These are phyloP conservation scores for Cryptophagus acutangulus DNA, from an alignment of 2,888 invertebrate genomes.

Conservation along the genomic window DNA sequence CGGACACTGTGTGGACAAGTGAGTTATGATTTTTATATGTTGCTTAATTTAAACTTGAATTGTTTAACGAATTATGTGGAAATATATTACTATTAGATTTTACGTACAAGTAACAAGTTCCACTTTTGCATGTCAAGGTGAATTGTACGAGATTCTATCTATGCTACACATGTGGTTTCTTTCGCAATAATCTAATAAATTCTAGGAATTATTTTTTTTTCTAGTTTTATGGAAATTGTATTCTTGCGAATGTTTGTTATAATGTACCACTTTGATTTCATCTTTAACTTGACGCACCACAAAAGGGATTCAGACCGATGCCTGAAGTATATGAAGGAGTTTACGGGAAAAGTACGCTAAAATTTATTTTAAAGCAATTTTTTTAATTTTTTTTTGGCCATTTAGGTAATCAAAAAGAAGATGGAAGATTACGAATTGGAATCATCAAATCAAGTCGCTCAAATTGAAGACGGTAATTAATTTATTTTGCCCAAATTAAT, in stretches of 20 bases:
- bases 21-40: too few relatives aligned
- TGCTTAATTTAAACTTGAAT: too few relatives aligned
- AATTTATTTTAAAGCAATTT: background rate
- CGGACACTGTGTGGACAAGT: conserved; percentile 30
- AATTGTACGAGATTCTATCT: too few relatives aligned
- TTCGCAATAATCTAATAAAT: too few relatives aligned
- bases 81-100: too few relatives aligned
- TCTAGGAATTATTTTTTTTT: conserved; percentile 15
- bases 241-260: conserved; percentile 28
- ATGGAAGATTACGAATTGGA: background rate
- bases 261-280: conserved; percentile 26
- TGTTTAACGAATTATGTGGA: too few relatives aligned
- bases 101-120: too few relatives aligned
- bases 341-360: background rate
- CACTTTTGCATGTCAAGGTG: too few relatives aligned
- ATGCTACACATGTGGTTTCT: too few relatives aligned
- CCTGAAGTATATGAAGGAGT: background rate
- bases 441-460: background rate
- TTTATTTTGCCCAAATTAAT: background rate
- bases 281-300: conserved; percentile 19
- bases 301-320: background rate
- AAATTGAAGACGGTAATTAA: background rate
- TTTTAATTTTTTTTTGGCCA: background rate
- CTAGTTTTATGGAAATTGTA: conserved; percentile 26
- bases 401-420: background rate